Base-by-base conservation (phyloP, 2,888 invertebrate species). In the Sphaeridia pumilis region DNA sequence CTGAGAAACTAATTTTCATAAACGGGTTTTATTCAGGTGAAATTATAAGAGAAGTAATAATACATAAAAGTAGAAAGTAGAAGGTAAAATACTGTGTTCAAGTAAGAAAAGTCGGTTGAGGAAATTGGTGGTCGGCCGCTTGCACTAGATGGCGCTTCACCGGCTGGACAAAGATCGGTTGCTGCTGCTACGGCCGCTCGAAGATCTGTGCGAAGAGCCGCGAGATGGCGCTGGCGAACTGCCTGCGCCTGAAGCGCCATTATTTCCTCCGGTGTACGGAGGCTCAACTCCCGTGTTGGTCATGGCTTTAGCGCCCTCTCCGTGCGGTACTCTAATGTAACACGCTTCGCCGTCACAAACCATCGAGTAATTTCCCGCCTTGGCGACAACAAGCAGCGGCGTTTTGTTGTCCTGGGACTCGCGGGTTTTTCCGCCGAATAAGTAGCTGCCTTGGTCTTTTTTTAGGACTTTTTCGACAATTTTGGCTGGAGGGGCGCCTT, bases 321-420 rank as follows among this genome's bases (percentile, higher is more conserved):
- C 17, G 21, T 50, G 50, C 4, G 45, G 46, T 7, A 51, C 45
- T 17, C 34, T 27, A 14, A 51, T 51, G 46, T 51, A 51, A 28
- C 51, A 51, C 4, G 51, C 51, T 2, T 51, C 38, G 12, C 24
- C 51, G 27, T 51, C 45, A 17, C 51, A 51, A 12, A 51, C 51
- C 51, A 51, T 51, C 14, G 45, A 17, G 36, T 51, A 51, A 17
- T 44, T 24, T 12, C 51, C 51, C n/a, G 51, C 46, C 22, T 45
- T 26, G 14, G 42, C 41, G 25, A 42, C 20, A 21, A 51, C 51
- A 3, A 51, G 46, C 35, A 51, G 22, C 12, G 51, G 51, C 3
- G 45, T 45, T 1, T 44, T 35, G 14, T 4, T 51, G 25, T 42
- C 24, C 25, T 51, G 51, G 22, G 51, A 45, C n/a, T 51, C 51